Evolutionary conservation across 2,797 vertebrate genomes (phyloP), one percentile per base, ranked within the genome.

Genomic region (Mionectes olivaceus): DNA sequence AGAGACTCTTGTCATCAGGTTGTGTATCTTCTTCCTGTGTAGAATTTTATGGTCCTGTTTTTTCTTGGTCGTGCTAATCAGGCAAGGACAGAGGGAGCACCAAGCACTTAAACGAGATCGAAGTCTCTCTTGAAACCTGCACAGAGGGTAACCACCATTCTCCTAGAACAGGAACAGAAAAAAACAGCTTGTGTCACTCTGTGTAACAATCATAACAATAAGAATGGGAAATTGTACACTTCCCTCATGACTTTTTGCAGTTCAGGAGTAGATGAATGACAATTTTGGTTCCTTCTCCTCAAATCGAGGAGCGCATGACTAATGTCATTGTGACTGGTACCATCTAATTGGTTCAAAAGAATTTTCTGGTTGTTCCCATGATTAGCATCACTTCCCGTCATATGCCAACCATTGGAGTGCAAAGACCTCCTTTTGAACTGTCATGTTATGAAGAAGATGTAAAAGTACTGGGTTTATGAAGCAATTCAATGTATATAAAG

Each of bases 321-420:
- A 97, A 97, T 94, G 78, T 61, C 79, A 86, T 90, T 97, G 91
- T 97, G 97, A 97, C 91, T 93, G 82, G n/a, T 95, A 55, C 89
- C 84, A 93, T 93, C 65, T 94, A 69, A 86, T 80, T 91, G 83
- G 79, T 78, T 90, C 28, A 47, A 46, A 89, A 92, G 81, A 83
- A 46, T 71, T 77, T 91, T 90, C 89, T 92, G 61, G 43, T 90
- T 57, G 25, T 95, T 94, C 95, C 86, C 84, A 73, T 95, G 95
- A 94, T 94, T 81, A 77, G 55, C 77, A 84, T 95, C 91, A 95
- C 82, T 94, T 96, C 96, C 94, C 57, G 85, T 97, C 93, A 95
- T 95, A 95, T 96, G 95, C 70, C 94, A 95, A 47, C 27, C 23
- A 33, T 65, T 61, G 69, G 74, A 87, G 43, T 90, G 83, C 53